phyloP scores from a whole-genome alignment of 2,888 invertebrate genomes.

The Ganaspis brasiliensis region DNA sequence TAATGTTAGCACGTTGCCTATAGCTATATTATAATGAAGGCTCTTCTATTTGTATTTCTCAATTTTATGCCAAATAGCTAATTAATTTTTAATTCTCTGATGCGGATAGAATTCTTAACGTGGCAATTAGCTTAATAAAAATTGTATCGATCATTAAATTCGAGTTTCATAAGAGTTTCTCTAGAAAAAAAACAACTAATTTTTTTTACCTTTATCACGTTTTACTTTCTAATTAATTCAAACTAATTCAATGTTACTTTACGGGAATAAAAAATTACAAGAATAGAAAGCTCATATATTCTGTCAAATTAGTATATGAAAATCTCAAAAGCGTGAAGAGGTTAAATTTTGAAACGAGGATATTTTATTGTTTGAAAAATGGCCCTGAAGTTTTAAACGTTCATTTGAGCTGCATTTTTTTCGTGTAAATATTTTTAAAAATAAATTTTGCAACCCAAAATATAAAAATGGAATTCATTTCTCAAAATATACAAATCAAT shows the following conservation, averaged over 20 bases:
- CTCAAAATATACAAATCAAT: too few relatives aligned
- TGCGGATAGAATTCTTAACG: not conserved
- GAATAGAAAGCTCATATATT: not conserved
- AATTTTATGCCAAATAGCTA: slow-evolving; percentile 11
- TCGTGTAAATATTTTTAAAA: too few relatives aligned
- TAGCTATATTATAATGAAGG: not conserved
- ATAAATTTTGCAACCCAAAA: too few relatives aligned
- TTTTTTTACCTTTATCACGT: not conserved
- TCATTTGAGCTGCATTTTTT: too few relatives aligned
- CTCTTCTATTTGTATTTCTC: slow-evolving; percentile 11
- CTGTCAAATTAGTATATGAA: not conserved
- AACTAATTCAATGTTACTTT: slow-evolving; percentile 11
- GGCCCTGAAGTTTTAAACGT: too few relatives aligned
- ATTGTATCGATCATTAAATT: slow-evolving; percentile 20
- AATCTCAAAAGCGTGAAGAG: not conserved
- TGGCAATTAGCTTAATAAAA: slow-evolving; percentile 7
- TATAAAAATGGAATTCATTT: too few relatives aligned
- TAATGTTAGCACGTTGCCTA: too few relatives aligned
- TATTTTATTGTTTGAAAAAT: too few relatives aligned
- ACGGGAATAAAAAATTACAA: not conserved
- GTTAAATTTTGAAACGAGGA: too few relatives aligned
- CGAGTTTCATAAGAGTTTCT: not conserved
- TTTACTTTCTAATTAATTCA: slow-evolving; percentile 18
- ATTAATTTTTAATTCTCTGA: slow-evolving; percentile 13
- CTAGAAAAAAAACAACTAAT: not conserved